Conservation (phyloP, 2,888 invertebrate species). For the Drosophila formosana region DNA sequence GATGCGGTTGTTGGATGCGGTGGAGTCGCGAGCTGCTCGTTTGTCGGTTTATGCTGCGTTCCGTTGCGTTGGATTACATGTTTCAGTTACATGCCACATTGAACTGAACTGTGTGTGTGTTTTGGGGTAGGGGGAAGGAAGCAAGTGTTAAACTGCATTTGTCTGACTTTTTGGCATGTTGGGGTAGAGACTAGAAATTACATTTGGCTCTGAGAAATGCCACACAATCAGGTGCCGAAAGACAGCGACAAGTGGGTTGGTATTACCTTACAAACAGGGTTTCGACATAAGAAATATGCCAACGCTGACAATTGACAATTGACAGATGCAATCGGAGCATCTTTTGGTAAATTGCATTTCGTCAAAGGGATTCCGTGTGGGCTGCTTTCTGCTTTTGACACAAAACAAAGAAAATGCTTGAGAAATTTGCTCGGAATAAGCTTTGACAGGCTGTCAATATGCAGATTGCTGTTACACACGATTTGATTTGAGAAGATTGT, state of each 20-base stretch:
- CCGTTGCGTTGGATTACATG: slow-evolving; percentile 68
- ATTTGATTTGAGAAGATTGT: slow-evolving; percentile 53
- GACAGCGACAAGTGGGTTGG: slow-evolving; percentile 42
- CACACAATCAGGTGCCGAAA: slow-evolving; percentile 76
- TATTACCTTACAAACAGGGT: slow-evolving; percentile 56
- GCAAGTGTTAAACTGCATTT: slow-evolving; percentile 79
- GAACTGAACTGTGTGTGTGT: slow-evolving; percentile 8
- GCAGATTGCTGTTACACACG: slow-evolving; percentile 72
- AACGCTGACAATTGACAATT: slow-evolving; percentile 78
- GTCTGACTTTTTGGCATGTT: slow-evolving; percentile 62
- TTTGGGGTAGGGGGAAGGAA: slow-evolving; percentile 5
- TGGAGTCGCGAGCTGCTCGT: slow-evolving; percentile 35
- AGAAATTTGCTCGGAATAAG: slow-evolving; percentile 63
- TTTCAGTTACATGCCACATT: slow-evolving; percentile 76
- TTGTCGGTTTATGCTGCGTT: slow-evolving; percentile 52
- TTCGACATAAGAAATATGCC: slow-evolving; percentile 67
- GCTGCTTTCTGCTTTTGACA: slow-evolving; percentile 72
- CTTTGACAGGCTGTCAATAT: slow-evolving; percentile 81
- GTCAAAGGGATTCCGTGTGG: slow-evolving; percentile 72
- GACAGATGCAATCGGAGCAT: slow-evolving; percentile 77
- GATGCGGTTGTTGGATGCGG: slow-evolving; percentile 13
- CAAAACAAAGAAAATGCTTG: slow-evolving; percentile 58
- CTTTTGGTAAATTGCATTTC: slow-evolving; percentile 73
- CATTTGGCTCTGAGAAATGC: slow-evolving; percentile 66
- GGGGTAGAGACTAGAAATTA: slow-evolving; percentile 55